phyloP scores from a whole-genome alignment of 2,113 vertebrate genomes.

The Trachemys scripta region DNA sequence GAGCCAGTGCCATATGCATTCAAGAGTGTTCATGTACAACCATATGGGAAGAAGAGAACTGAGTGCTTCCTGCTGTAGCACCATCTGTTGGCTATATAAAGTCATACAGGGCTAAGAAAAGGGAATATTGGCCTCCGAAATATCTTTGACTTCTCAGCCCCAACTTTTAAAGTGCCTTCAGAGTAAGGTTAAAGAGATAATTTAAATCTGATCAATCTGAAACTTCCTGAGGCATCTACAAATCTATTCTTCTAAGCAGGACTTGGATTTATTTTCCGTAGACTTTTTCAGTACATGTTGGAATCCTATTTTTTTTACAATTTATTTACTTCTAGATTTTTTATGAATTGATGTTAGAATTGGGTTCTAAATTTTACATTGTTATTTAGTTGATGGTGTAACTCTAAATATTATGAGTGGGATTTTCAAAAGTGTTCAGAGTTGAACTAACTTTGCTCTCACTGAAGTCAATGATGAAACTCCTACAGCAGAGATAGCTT shows the following conservation, averaged over 20 bases:
- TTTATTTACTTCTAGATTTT: not conserved
- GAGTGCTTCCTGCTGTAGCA: not conserved
- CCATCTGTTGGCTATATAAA: not conserved
- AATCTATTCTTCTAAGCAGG: not conserved
- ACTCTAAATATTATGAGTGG: not conserved
- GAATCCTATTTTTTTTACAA: not conserved
- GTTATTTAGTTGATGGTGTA: not conserved
- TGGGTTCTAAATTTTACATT: not conserved
- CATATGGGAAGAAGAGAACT: constrained; percentile 23
- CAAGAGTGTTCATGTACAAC: not conserved
- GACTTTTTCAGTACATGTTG: not conserved
- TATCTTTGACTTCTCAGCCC: not conserved
- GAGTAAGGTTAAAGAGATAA: not conserved
- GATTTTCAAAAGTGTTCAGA: not conserved
- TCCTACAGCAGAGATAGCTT: not conserved
- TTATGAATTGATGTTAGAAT: not conserved
- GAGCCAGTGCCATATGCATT: constrained; percentile 14
- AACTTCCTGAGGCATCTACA: not conserved
- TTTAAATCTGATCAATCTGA: not conserved
- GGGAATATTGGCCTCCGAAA: not conserved
- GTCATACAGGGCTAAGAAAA: not conserved
- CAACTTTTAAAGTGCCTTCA: not conserved
- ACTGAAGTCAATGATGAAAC: constrained; percentile 10
- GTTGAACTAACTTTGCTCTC: constrained; percentile 9
- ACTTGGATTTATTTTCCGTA: not conserved